A percentile compares a stretch with the other conserved stretches of the same genome.
phyloP scores from a whole-genome alignment of 2,113 vertebrate genomes.

The Odontophorus gujanensis region DNA sequence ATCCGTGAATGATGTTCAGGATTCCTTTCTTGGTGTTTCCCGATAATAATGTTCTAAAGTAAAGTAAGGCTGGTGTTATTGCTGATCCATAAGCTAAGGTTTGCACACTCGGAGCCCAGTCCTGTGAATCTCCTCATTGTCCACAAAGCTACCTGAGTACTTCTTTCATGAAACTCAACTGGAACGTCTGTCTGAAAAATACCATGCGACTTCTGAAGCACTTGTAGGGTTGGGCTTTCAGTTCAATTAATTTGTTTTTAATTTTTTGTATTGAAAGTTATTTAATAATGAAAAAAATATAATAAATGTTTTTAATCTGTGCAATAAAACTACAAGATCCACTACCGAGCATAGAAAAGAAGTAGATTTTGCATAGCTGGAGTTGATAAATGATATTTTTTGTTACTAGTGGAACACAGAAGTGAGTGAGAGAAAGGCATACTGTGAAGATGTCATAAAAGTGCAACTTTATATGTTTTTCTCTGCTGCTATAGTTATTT shows the following conservation, averaged over 20 bases:
- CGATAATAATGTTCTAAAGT: conserved; percentile 43
- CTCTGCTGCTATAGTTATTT: conserved; percentile 71
- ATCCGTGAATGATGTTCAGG: neutral
- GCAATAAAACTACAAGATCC: conserved; percentile 65
- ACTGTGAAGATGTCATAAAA: conserved; percentile 77
- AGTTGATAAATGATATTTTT: conserved; percentile 61
- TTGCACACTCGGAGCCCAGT: conserved; percentile 61
- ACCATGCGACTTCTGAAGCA: neutral
- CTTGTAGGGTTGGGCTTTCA: conserved; percentile 56
- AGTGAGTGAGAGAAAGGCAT: conserved; percentile 63
- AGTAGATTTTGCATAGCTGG: conserved; percentile 55
- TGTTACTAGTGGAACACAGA: conserved; percentile 59
- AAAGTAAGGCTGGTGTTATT: conserved; percentile 18
- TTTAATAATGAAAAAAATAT: conserved; percentile 64
- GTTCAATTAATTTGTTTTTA: neutral
- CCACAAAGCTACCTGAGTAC: conserved; percentile 4
- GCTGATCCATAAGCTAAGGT: conserved; percentile 59
- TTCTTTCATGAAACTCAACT: neutral
- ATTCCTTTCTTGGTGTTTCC: conserved; percentile 19
- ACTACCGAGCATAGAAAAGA: conserved; percentile 48
- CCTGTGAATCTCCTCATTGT: neutral
- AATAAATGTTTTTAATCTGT: conserved; percentile 62
- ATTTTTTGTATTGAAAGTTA: conserved; percentile 47
- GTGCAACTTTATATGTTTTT: conserved; percentile 65
- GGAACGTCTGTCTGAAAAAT: conserved; percentile 4